phyloP scores from a whole-genome alignment of 2,113 vertebrate species.

The Istiophorus platypterus region DNA sequence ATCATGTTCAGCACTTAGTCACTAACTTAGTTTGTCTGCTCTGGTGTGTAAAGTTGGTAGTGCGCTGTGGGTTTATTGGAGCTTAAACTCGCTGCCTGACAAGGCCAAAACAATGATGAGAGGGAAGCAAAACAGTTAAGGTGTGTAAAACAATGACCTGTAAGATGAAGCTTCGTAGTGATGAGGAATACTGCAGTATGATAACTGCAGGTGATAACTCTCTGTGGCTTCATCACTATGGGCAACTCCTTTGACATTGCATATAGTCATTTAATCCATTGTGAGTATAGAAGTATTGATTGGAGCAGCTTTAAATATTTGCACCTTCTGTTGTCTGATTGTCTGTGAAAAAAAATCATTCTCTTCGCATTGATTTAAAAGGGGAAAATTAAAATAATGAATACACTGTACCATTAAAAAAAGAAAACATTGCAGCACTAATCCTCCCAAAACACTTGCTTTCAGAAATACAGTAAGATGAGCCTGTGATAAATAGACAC shows the following conservation, averaged over 20 bases:
- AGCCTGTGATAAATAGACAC: conserved; percentile 47
- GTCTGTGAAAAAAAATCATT: background rate
- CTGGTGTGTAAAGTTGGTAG: no score
- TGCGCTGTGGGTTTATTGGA: no score
- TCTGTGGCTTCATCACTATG: background rate
- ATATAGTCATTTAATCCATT: background rate
- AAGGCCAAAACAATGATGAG: no score
- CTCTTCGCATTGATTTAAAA: background rate
- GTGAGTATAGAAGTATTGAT: background rate
- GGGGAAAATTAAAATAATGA: background rate
- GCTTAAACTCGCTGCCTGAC: no score
- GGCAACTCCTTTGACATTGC: background rate
- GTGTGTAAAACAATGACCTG: background rate
- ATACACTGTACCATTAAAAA: background rate
- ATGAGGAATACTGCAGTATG: background rate
- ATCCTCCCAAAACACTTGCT: conserved; percentile 28
- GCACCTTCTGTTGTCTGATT: background rate
- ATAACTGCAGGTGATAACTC: background rate
- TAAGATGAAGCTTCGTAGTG: background rate
- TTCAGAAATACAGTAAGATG: conserved; percentile 59
- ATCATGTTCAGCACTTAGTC: no score
- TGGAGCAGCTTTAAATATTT: background rate
- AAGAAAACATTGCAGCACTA: conserved; percentile 16
- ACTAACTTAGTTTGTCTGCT: no score
- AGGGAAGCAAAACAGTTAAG: background rate